These are phyloP conservation scores for Idris sp. DNA, from an alignment of 1,140 invertebrate genomes.

Conservation along the genomic window DNA sequence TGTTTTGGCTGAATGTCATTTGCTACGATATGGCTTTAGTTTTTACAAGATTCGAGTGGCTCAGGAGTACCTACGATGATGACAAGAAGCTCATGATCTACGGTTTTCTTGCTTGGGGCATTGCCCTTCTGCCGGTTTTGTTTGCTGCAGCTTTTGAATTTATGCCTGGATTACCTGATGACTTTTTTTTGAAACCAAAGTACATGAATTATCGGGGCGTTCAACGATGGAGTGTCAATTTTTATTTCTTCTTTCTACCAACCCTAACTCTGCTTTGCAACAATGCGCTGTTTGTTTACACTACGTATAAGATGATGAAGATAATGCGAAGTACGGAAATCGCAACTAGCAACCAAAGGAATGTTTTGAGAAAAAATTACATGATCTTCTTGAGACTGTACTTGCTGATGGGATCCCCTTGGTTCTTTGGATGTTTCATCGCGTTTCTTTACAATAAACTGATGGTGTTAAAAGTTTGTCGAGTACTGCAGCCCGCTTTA, in stretches of 20 bases:
- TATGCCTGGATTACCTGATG: conserved; percentile 52
- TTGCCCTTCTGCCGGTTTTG: conserved; percentile 56
- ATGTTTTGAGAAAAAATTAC: conserved; percentile 65
- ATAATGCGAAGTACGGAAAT: conserved; percentile 67
- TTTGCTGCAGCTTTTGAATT: conserved; percentile 66
- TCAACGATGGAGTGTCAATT: conserved; percentile 61
- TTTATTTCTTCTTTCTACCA: conserved; percentile 68
- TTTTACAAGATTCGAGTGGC: conserved; percentile 67
- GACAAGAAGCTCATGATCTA: conserved; percentile 61
- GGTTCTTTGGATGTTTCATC: conserved; percentile 68
- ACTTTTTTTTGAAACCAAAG: conserved; percentile 64
- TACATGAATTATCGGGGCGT: conserved; percentile 59
- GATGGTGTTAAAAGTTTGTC: conserved; percentile 65
- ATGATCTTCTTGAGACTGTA: conserved; percentile 68
- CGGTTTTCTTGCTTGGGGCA: conserved; percentile 56
- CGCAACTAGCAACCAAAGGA: conserved; percentile 59
- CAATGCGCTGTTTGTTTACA: conserved; percentile 67
- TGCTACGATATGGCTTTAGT: conserved; percentile 70
- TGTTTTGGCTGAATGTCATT: conserved; percentile 71
- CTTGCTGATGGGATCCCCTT: conserved; percentile 69
- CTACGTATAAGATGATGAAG: conserved; percentile 65
- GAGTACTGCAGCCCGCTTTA: conserved; percentile 65
- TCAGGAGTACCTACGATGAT: conserved; percentile 41
- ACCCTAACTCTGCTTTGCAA: conserved; percentile 64
- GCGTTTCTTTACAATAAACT: conserved; percentile 66